Conservation (phyloP, 2,888 invertebrate genomes). For the Cantharis lateralis region DNA sequence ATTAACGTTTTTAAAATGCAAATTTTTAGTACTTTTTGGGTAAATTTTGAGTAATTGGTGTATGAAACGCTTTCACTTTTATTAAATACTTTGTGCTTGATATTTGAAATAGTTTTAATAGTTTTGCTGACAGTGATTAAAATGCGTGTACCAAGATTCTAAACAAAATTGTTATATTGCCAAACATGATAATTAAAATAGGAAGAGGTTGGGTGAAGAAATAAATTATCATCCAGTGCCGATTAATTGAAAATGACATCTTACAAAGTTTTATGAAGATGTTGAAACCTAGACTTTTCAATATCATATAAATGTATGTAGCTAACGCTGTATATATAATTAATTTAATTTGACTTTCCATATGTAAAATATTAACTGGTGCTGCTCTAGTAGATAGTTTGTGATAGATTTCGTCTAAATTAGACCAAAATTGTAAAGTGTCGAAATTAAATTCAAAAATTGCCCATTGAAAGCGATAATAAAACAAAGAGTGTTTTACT, state of each 20-base stretch:
- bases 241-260: too few relatives aligned
- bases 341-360: background rate
- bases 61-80: background rate
- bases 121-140: too few relatives aligned
- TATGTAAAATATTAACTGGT: background rate
- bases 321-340: background rate
- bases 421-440: background rate
- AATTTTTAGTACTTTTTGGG: background rate
- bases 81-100: background rate
- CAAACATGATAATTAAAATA: too few relatives aligned
- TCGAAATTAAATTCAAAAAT: background rate
- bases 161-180: too few relatives aligned
- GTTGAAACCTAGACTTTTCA: too few relatives aligned
- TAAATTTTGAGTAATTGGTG: background rate
- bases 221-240: background rate
- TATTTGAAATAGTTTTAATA: too few relatives aligned
- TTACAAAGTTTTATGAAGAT: too few relatives aligned
- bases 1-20: too few relatives aligned
- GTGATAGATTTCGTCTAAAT: background rate
- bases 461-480: background rate
- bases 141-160: background rate
- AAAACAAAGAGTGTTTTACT: background rate
- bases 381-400: background rate
- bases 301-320: background rate
- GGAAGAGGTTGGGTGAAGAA: background rate